These are phyloP conservation scores for Anguilla pacifica DNA, from an alignment of 2,797 vertebrate species.

Conservation along the genomic window DNA sequence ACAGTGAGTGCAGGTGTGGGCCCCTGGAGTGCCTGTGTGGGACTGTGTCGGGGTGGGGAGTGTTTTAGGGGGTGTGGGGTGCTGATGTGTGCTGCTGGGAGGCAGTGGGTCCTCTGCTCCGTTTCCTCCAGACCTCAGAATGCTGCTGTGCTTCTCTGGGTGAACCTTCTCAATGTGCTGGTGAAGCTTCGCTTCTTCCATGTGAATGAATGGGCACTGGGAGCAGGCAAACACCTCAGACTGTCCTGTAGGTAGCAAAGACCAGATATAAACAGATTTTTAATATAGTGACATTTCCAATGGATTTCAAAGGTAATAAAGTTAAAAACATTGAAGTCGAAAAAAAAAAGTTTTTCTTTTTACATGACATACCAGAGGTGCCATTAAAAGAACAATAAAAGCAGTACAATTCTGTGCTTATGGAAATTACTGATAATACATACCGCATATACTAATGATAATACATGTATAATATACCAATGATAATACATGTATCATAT, in stretches of 20 bases:
- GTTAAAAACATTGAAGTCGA: no score
- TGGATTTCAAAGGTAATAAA: no score
- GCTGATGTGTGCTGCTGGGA: background rate
- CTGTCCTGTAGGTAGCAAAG: background rate
- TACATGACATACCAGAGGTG: no score
- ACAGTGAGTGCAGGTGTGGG: background rate
- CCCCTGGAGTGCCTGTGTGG: background rate
- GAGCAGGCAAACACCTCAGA: conserved; percentile 15
- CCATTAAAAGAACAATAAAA: no score
- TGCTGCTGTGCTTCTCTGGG: conserved; percentile 5
- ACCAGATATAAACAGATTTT: background rate
- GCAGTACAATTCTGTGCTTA: no score
- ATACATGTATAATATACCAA: no score
- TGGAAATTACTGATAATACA: no score
- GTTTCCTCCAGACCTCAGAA: conserved; percentile 2
- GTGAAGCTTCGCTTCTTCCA: background rate
- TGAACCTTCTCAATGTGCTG: conserved; percentile 13
- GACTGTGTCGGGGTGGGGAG: background rate
- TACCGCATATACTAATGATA: no score
- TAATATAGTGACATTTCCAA: background rate
- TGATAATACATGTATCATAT: no score
- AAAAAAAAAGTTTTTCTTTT: no score
- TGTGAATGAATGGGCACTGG: conserved; percentile 1
- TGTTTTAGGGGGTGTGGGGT: conserved; percentile 9
- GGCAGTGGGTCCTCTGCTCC: background rate